phyloP scores from a whole-genome alignment of 2,888 invertebrate genomes.

The Ophonus ardosiacus region DNA sequence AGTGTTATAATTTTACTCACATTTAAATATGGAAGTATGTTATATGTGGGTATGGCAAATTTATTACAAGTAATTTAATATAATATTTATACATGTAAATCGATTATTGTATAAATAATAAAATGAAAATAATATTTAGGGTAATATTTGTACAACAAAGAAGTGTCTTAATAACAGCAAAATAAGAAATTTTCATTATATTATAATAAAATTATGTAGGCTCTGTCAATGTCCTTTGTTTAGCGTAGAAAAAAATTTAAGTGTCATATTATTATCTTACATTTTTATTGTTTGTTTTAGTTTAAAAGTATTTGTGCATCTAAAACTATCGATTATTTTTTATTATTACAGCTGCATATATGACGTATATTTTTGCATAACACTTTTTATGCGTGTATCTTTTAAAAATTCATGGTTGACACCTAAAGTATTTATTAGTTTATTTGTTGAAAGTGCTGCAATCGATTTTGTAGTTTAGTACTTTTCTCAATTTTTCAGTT shows the following conservation, averaged over 20 bases:
- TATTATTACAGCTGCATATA: background rate
- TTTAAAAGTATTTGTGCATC: background rate
- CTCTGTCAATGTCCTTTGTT: background rate
- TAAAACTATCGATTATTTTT: constrained; percentile 16
- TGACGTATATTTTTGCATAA: background rate
- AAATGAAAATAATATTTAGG: too few species aligned
- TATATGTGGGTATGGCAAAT: too few species aligned
- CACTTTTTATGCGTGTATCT: background rate
- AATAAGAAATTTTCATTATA: background rate
- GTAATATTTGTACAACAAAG: background rate
- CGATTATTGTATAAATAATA: too few species aligned
- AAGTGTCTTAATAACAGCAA: background rate
- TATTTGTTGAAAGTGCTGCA: background rate
- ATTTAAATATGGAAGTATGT: too few species aligned
- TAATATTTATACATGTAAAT: too few species aligned
- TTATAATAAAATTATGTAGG: background rate
- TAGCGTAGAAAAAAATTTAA: background rate
- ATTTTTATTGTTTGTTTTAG: background rate
- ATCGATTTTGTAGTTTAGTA: background rate
- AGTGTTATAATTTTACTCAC: too few species aligned
- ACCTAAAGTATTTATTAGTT: background rate
- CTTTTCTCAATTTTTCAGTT: background rate
- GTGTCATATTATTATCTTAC: background rate
- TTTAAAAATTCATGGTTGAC: background rate
- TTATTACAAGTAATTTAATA: too few species aligned